Conservation (phyloP, 92 coral and sea anemone genomes). For the Muricea muricata region DNA sequence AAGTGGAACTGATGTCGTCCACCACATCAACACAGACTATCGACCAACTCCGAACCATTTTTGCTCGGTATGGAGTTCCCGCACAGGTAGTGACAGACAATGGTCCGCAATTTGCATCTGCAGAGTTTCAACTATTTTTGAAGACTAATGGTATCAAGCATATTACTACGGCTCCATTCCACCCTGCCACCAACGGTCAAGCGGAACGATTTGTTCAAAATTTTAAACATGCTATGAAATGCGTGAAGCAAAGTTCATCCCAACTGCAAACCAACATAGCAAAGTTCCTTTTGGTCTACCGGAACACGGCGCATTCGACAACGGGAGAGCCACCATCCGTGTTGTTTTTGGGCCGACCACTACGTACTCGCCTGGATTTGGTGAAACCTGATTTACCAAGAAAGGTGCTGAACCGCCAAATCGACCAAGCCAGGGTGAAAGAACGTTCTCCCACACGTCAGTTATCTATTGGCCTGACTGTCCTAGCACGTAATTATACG, state of each 20-base stretch:
- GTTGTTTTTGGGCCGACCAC: conserved; percentile 10
- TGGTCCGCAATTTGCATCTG: no score
- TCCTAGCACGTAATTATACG: background rate
- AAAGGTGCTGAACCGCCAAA: conserved; percentile 9
- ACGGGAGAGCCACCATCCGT: conserved; percentile 26
- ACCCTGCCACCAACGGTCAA: conserved; percentile 57
- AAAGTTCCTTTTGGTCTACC: no score
- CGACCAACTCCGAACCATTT: no score
- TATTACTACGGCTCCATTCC: conserved; percentile 67
- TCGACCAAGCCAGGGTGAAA: background rate
- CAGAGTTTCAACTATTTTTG: conserved; percentile 38
- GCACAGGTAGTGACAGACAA: no score
- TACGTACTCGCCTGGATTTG: no score
- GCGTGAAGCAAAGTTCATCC: conserved; percentile 21
- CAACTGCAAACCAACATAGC: background rate
- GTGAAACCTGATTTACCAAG: no score
- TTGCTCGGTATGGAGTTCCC: no score
- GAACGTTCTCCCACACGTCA: no score
- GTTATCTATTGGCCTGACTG: conserved; percentile 16
- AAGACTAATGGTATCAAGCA: no score
- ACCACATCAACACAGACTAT: conserved; percentile 53
- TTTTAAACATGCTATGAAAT: conserved; percentile 21
- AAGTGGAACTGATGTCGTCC: conserved; percentile 50
- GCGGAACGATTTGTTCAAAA: background rate
- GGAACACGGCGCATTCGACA: conserved; percentile 40